Evolutionary conservation across 2,888 invertebrate species (phyloP).

Genomic region (Apamea crenata): DNA sequence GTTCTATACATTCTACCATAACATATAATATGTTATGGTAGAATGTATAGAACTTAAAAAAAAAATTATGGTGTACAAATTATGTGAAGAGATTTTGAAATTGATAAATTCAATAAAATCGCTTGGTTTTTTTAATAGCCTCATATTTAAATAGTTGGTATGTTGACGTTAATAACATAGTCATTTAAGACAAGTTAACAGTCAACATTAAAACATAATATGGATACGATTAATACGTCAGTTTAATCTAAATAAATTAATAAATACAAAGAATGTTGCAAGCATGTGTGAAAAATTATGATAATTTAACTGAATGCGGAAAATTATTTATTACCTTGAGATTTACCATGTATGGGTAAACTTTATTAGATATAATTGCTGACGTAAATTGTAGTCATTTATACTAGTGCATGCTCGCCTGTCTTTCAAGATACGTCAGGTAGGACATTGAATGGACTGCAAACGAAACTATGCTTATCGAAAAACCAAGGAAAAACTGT

Average conservation of each 20-base stretch:
- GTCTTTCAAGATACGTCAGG: background rate
- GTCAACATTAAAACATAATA: constrained; percentile 5
- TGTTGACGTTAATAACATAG: background rate
- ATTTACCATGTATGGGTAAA: constrained; percentile 29
- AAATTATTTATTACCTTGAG: constrained; percentile 47
- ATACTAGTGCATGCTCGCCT: background rate
- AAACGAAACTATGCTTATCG: background rate
- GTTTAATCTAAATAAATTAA: constrained; percentile 33
- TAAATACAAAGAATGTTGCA: constrained; percentile 40
- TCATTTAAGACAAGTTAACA: background rate
- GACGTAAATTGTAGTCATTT: constrained; percentile 18
- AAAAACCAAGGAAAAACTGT: background rate
- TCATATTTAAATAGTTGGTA: background rate
- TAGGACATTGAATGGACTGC: background rate
- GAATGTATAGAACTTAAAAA: no score
- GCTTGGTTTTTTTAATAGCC: background rate
- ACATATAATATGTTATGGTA: no score
- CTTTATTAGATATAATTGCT: constrained; percentile 31
- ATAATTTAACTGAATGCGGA: constrained; percentile 50
- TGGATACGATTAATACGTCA: constrained; percentile 27
- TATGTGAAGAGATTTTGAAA: background rate
- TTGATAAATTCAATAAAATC: background rate
- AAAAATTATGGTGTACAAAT: no score
- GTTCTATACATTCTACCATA: no score
- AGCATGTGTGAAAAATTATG: constrained; percentile 49